Base-by-base conservation (phyloP, 1,140 invertebrate species). In the Melanaphis sacchari region DNA sequence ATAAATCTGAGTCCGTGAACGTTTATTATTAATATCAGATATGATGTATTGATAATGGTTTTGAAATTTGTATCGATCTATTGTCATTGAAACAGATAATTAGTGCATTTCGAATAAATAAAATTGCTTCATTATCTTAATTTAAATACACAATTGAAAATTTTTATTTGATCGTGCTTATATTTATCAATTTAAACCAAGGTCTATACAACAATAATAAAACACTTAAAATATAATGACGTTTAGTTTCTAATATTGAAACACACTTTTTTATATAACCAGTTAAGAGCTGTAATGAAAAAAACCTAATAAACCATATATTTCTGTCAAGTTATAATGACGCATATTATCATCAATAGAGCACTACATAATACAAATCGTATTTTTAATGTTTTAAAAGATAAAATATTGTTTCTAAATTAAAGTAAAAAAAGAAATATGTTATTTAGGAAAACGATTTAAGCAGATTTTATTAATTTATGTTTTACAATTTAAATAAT, bases 151-250 rank as follows among this genome's bases (percentile, higher is more conserved):
- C 46, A 36, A 54, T 9, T 89, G 49, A 54, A 52, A 89, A 38
- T 38, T 36, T 38, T 7, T 52, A 89, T 90, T 49, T 31, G 1
- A 38, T 40, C 31, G 38, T 66, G 18, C 52, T 21, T n/a, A 40
- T 89, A 54, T 90, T 90, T 90, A 90, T 90, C 89, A 66, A 90
- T 90, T 59, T 54, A 7, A 31, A 31, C 24, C 38, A 90, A 90
- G 88, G 52, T 66, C 52, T 90, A n/a, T 43, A n/a, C 26, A 41
- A 31, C 26, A 90, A 90, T 90, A 90, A 90, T 90, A 90, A 90
- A 90, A 2, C 89, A 90, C 89, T 90, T 90, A 59, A 90, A 66
- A 43, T n/a, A 90, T 66, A 90, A 66, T 90, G 52, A 90, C 52
- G 15, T 18, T 6, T n/a, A 76, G 15, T 90, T 5, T 15, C 18